Base-by-base conservation (phyloP, 2,888 invertebrate genomes). In the Cantharis rustica region DNA sequence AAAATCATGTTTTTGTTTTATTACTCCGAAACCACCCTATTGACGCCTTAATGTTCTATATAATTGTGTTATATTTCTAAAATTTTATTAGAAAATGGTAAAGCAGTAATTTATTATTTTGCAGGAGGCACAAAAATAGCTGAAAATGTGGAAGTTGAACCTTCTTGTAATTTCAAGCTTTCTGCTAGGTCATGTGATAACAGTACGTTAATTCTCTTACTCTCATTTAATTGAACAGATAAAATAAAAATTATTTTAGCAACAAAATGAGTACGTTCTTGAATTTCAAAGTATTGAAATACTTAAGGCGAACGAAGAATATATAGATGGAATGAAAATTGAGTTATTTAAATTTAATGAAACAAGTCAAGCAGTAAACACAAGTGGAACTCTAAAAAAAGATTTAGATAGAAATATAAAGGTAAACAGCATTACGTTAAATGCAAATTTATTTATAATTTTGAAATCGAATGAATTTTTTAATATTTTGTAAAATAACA, bases 341-440 rank as follows among this genome's bases (percentile, higher is more conserved):
- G 61, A 15, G 5, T 16, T 78, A 11, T 78, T 73, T 16, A 69
- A 73, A 26, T 73, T 68, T 31, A 73, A 75, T 73, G 78, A 78
- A n/a, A 69, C 61, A 9, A 75, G 63, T 27, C 78, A 78, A 73
- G 75, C 68, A 10, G 23, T 78, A 20, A 78, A 73, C 20, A 62
- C 26, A 16, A 73, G 73, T 16, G 78, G 78, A 27, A 47, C 61
- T 16, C 63, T 78, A 10, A 73, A 73, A 61, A 72, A 75, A 69
- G 78, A 78, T 63, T 73, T 78, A 20, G 75, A 68, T 26, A 73
- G 16, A 17, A 71, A 78, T 66, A 75, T 78, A 10, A 78, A 73
- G 73, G 78, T 78, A 69, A 16, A 26, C 0, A 0, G 47, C 47
- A 47, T n/a, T 47, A 31, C 4, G 13, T 13, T 13, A 31, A 31